Percentiles rank a stretch among this genome's conserved stretches.
Evolutionary conservation across 1,140 invertebrate genomes (phyloP).

Genomic region (Dermatophagoides farinae): DNA sequence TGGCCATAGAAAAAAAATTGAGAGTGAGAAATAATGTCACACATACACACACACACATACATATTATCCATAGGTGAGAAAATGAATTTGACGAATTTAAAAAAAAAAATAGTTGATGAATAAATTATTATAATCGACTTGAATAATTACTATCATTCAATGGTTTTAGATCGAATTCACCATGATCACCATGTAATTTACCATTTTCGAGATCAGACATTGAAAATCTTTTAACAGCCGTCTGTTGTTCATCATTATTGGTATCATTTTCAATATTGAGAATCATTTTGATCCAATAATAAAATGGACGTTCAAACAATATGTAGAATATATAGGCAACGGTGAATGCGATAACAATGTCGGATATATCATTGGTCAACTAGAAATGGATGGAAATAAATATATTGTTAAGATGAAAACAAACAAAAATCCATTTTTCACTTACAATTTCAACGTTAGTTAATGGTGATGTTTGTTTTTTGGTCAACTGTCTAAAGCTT

Average conservation of each 20-base stretch:
- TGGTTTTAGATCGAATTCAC: not conserved
- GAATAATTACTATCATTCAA: not conserved
- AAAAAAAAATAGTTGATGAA: not conserved
- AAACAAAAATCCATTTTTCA: not conserved
- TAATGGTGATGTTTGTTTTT: not conserved
- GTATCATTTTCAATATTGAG: not conserved
- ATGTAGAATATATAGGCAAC: slow-evolving; percentile 9
- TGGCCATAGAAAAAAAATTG: too few relatives aligned
- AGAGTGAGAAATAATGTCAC: too few relatives aligned
- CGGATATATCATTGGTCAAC: not conserved
- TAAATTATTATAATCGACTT: not conserved
- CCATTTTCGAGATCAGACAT: slow-evolving; percentile 6
- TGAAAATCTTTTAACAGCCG: not conserved
- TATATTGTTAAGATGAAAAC: not conserved
- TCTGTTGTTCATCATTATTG: not conserved
- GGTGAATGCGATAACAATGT: not conserved
- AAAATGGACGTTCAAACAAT: slow-evolving; percentile 5
- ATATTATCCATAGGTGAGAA: too few relatives aligned
- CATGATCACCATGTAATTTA: not conserved
- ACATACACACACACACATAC: too few relatives aligned
- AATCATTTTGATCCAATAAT: slow-evolving; percentile 7
- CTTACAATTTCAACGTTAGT: slow-evolving; percentile 8
- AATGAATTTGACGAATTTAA: too few relatives aligned
- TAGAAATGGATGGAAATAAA: not conserved
- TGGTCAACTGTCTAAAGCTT: not conserved